Percentiles rank a stretch among this genome's conserved stretches.
These are phyloP conservation scores for Anoplophora glabripennis DNA, from an alignment of 1,140 invertebrate genomes.

Conservation along the genomic window DNA sequence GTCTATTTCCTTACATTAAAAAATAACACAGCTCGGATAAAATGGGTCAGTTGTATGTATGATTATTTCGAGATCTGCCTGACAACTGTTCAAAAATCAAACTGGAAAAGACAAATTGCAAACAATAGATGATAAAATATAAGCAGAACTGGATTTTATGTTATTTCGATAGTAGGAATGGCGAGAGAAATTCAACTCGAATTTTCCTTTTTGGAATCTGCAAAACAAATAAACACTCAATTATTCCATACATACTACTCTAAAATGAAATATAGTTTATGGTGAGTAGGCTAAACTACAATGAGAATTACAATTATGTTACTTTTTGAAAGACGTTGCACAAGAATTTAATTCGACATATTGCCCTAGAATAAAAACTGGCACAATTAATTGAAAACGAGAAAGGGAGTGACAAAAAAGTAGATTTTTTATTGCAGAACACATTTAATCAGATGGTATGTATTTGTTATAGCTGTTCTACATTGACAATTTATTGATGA, in stretches of 20 bases:
- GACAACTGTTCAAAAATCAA: conserved; percentile 12
- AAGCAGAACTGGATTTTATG: conserved; percentile 21
- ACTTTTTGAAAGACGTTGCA: too few relatives aligned
- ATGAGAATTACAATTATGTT: too few relatives aligned
- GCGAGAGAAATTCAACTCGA: conserved; percentile 52
- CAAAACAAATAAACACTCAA: conserved; percentile 23
- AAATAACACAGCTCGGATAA: conserved; percentile 34
- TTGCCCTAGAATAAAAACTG: too few relatives aligned
- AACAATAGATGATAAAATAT: conserved; percentile 18
- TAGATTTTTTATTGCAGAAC: too few relatives aligned
- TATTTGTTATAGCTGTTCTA: too few relatives aligned
- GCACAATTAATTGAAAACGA: too few relatives aligned
- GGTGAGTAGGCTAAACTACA: too few relatives aligned
- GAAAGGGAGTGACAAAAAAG: too few relatives aligned
- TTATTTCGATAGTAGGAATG: neutral
- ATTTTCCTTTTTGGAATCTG: conserved; percentile 54
- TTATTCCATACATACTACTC: neutral
- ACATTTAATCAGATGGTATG: too few relatives aligned
- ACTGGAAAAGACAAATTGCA: conserved; percentile 7
- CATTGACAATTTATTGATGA: too few relatives aligned
- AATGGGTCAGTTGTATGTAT: conserved; percentile 10
- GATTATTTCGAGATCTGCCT: conserved; percentile 22
- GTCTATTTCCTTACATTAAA: conserved; percentile 19
- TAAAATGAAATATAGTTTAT: too few relatives aligned
- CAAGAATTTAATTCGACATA: too few relatives aligned